Base-by-base conservation (phyloP, 2,113 vertebrate species). In the Acanthisitta chloris region DNA sequence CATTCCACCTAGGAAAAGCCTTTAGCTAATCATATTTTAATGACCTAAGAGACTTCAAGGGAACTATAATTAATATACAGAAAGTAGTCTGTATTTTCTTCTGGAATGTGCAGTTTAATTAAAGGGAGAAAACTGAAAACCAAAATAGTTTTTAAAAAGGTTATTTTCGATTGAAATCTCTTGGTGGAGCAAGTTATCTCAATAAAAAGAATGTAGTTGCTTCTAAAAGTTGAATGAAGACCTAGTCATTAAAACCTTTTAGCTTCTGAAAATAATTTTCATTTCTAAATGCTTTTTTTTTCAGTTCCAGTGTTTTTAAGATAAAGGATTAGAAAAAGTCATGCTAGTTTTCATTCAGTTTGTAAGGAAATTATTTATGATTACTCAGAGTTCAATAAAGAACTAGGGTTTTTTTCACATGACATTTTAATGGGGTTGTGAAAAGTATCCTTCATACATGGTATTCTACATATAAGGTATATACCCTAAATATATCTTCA, bases 21-120 rank as follows among this genome's bases (percentile, higher is more conserved):
- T 87, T 77, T 89, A 79, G 86, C 88, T 94, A 95, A 95, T 91
- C 55, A 66, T 65, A 88, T 74, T 96, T 88, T 91, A 96, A 97
- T 92, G 76, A 93, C 87, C 28, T 88, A 81, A 42, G 66, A 73
- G 83, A 96, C 15, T 80, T 83, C 58, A 90, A 82, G 36, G 52
- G 71, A 96, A 51, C 45, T 72, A 88, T 40, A 92, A 87, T 92
- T 88, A 91, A 69, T 95, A 95, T 88, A 79, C 36, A 40, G 81
- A 93, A 85, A 57, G 17, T 48, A 57, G 36, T 34, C 36, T 78
- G 5, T 40, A 70, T 76, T 89, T 90, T 89, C n/a, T 88, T 85
- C 31, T 90, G 61, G 26, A 70, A 31, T 86, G 10, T 74, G 48
- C 28, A 76, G 17, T 57, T 90, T 91, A 93, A 81, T 84, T 94